Evolutionary conservation across 92 coral and sea anemone genomes (phyloP).

Genomic region (Umimayanthus kanabou): DNA sequence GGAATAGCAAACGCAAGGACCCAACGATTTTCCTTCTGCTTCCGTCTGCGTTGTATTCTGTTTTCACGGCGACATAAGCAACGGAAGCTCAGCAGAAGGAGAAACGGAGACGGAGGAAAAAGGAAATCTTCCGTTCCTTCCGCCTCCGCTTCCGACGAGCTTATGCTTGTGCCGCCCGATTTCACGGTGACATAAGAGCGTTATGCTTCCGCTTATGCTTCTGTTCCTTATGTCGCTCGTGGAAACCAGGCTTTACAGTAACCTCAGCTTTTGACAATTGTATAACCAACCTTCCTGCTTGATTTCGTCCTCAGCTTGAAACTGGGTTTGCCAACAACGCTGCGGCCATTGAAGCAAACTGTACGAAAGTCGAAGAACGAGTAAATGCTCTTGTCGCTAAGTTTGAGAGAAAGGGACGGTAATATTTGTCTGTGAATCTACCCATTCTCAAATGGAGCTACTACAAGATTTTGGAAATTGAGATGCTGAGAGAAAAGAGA

Average conservation of each 20-base stretch:
- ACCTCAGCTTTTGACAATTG: background rate
- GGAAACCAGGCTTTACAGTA: background rate
- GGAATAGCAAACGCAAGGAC: no score
- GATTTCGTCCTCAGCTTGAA: constrained; percentile 62
- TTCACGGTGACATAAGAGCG: no score
- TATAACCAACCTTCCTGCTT: background rate
- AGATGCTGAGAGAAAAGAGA: constrained; percentile 2
- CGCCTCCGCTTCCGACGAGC: no score
- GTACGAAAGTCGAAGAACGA: constrained; percentile 84
- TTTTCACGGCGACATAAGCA: no score
- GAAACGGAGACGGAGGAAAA: no score
- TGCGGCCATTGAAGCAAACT: constrained; percentile 90
- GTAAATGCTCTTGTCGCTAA: constrained; percentile 72
- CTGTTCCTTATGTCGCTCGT: no score
- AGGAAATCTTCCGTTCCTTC: no score
- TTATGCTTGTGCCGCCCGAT: no score
- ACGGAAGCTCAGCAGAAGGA: no score
- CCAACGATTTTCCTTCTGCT: no score
- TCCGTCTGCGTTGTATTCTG: no score
- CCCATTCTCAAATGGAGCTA: background rate
- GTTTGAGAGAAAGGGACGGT: constrained; percentile 83
- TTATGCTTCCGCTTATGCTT: no score
- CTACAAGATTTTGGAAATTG: background rate
- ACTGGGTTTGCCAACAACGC: constrained; percentile 80
- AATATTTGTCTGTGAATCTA: constrained; percentile 31